phyloP scores from a whole-genome alignment of 2,797 vertebrate genomes.

The Takifugu rubripes region DNA sequence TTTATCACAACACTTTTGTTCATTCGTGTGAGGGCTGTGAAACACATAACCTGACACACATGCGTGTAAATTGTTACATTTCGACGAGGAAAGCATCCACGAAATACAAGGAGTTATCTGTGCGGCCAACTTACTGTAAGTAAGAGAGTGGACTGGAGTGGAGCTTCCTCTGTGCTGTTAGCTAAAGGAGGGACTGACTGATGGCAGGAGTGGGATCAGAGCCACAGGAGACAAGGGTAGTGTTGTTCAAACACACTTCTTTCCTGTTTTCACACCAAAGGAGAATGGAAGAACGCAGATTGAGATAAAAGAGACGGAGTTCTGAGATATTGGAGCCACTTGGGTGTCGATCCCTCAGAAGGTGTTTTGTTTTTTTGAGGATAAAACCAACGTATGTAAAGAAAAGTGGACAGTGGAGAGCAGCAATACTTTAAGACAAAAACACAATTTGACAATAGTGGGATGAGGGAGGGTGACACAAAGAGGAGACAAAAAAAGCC shows the following conservation, averaged over 20 bases:
- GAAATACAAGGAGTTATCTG: slow-evolving; percentile 3
- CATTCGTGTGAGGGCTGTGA: too few species aligned
- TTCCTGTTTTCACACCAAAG: slow-evolving; percentile 65
- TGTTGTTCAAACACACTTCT: slow-evolving; percentile 61
- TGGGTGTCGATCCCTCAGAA: slow-evolving; percentile 3
- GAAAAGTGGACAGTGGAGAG: not conserved
- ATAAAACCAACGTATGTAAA: not conserved
- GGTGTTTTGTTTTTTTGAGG: not conserved
- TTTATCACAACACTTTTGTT: too few species aligned
- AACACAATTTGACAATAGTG: slow-evolving; percentile 14
- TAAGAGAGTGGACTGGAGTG: slow-evolving; percentile 9
- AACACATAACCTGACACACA: too few species aligned
- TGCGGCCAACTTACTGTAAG: slow-evolving; percentile 3
- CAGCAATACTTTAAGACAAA: slow-evolving; percentile 17
- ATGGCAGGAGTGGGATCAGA: slow-evolving; percentile 42
- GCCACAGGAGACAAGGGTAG: slow-evolving; percentile 65
- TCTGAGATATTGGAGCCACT: not conserved
- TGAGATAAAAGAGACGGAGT: slow-evolving; percentile 13
- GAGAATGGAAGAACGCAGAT: slow-evolving; percentile 41
- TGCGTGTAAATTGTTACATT: too few species aligned
- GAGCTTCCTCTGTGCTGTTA: slow-evolving; percentile 31
- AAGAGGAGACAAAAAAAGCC: slow-evolving; percentile 25
- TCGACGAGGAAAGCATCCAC: slow-evolving; percentile 1
- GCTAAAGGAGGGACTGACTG: slow-evolving; percentile 49
- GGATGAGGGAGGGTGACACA: slow-evolving; percentile 8